These are phyloP conservation scores for Heteromormyrus szaboi DNA, from an alignment of 2,797 vertebrate genomes.

Conservation along the genomic window DNA sequence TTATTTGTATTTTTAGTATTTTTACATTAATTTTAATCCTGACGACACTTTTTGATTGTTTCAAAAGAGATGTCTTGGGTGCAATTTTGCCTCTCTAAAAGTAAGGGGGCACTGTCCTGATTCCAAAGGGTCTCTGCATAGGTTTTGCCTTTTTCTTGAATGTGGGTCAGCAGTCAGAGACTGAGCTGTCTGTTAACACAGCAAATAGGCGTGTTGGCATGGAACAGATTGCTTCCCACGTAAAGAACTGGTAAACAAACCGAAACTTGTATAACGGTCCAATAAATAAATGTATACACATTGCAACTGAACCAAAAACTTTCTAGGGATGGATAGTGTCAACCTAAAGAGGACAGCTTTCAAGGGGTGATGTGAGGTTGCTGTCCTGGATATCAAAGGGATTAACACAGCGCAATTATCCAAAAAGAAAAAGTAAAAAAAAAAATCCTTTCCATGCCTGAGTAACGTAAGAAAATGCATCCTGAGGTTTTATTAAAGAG, in stretches of 20 bases:
- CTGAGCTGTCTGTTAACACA: slow-evolving; percentile 98
- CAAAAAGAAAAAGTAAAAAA: slow-evolving; percentile 62
- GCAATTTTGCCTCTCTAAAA: slow-evolving; percentile 99
- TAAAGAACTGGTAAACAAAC: slow-evolving; percentile 74
- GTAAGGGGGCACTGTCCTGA: slow-evolving; percentile 98
- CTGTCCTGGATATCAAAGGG: slow-evolving; percentile 99
- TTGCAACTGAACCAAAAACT: slow-evolving; percentile 98
- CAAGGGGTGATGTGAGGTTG: slow-evolving; percentile 96
- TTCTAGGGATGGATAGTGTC: slow-evolving; percentile 96
- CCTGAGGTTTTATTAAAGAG: slow-evolving; percentile 99
- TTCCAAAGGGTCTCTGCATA: slow-evolving; percentile 99
- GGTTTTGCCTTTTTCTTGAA: slow-evolving; percentile 97
- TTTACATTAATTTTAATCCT: slow-evolving; percentile 99
- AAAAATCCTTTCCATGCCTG: slow-evolving; percentile 97
- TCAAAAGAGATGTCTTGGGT: slow-evolving; percentile 99
- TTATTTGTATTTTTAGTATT: slow-evolving; percentile 97
- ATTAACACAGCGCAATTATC: slow-evolving; percentile 99
- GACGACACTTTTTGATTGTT: slow-evolving; percentile 99
- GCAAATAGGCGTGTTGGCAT: slow-evolving; percentile 94
- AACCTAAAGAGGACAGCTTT: slow-evolving; percentile 96
- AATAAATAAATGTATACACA: slow-evolving; percentile 99
- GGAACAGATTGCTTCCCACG: slow-evolving; percentile 98
- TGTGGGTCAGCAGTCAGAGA: slow-evolving; percentile 99
- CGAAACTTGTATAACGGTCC: slow-evolving; percentile 81
- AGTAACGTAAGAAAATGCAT: slow-evolving; percentile 99